phyloP scores from a whole-genome alignment of 1,140 invertebrate species.

The Drosophila nasuta region DNA sequence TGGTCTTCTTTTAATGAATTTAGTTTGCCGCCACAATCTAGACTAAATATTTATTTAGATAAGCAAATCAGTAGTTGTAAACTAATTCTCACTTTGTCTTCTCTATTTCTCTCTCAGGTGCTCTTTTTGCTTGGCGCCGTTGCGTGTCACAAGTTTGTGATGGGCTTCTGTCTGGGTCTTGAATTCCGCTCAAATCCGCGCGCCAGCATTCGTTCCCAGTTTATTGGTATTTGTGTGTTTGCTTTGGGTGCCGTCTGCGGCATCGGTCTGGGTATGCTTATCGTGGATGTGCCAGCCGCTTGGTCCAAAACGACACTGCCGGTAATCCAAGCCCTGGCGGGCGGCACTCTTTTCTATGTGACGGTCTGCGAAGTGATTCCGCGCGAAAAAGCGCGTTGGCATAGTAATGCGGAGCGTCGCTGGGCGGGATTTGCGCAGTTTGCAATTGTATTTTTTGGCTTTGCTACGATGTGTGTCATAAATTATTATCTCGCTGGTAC shows the following conservation, averaged over 20 bases:
- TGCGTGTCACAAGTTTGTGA: constrained; percentile 91
- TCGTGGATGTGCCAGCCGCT: constrained; percentile 85
- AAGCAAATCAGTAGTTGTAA: constrained; percentile 52
- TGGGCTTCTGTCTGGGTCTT: constrained; percentile 91
- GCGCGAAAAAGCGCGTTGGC: constrained; percentile 90
- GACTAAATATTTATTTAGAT: constrained; percentile 68
- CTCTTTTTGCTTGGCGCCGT: constrained; percentile 89
- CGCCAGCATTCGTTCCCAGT: constrained; percentile 85
- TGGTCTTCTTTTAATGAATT: constrained; percentile 4
- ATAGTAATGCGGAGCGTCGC: constrained; percentile 85
- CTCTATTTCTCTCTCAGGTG: constrained; percentile 85
- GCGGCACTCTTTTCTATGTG: constrained; percentile 96
- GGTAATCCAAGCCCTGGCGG: constrained; percentile 91
- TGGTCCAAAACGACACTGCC: constrained; percentile 86
- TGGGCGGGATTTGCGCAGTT: constrained; percentile 88
- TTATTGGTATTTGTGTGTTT: constrained; percentile 88
- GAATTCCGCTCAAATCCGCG: constrained; percentile 87
- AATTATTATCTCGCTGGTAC: constrained; percentile 85
- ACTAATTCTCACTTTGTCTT: constrained; percentile 42
- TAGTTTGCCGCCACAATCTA: constrained; percentile 46
- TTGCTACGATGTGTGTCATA: constrained; percentile 87
- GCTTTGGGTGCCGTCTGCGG: constrained; percentile 89
- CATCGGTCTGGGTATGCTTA: constrained; percentile 88
- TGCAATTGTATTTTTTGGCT: constrained; percentile 86
- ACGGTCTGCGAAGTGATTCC: constrained; percentile 96